phyloP scores from a whole-genome alignment of 2,888 invertebrate genomes.

The Hypomecis atomaria region DNA sequence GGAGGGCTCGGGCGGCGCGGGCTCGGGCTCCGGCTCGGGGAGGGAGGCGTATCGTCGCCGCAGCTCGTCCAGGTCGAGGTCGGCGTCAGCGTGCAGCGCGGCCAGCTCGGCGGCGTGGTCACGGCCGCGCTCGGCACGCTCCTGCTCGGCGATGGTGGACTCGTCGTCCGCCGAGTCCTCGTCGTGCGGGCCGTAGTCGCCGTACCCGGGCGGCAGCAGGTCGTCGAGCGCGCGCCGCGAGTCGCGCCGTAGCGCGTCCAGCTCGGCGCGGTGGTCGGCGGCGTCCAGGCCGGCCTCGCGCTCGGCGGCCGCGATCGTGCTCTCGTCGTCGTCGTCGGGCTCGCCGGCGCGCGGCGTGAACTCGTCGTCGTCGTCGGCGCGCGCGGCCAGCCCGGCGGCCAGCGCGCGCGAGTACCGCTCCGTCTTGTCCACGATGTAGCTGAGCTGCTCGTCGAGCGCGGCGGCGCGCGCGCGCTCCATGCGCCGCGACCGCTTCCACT shows the following conservation, averaged over 20 bases:
- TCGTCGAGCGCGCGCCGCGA: constrained; percentile 95
- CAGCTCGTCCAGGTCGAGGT: constrained; percentile 92
- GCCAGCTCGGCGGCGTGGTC: constrained; percentile 88
- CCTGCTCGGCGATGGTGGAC: constrained; percentile 72
- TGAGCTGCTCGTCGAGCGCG: constrained; percentile 97
- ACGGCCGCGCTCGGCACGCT: constrained; percentile 86
- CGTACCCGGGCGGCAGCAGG: constrained; percentile 93
- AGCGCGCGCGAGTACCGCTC: constrained; percentile 97
- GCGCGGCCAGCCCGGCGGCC: constrained; percentile 89
- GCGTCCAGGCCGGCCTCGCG: constrained; percentile 86
- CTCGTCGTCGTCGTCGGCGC: constrained; percentile 85
- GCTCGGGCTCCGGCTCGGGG: constrained; percentile 35
- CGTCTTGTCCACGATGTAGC: constrained; percentile 99
- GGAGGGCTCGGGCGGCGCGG: constrained; percentile 42
- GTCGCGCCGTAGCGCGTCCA: constrained; percentile 94
- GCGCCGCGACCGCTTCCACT: constrained; percentile 96
- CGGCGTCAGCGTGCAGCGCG: constrained; percentile 91
- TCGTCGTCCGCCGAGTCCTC: constrained; percentile 88
- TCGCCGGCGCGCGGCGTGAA: constrained; percentile 89
- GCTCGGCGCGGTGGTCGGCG: constrained; percentile 87
- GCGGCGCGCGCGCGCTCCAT: constrained; percentile 97
- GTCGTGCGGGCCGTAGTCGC: constrained; percentile 56
- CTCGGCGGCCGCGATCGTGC: constrained; percentile 95
- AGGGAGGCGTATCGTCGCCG: constrained; percentile 86
- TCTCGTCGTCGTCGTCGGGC: constrained; percentile 93